These are phyloP conservation scores for Arion vulgaris DNA, from an alignment of 1,140 invertebrate species.

Conservation along the genomic window DNA sequence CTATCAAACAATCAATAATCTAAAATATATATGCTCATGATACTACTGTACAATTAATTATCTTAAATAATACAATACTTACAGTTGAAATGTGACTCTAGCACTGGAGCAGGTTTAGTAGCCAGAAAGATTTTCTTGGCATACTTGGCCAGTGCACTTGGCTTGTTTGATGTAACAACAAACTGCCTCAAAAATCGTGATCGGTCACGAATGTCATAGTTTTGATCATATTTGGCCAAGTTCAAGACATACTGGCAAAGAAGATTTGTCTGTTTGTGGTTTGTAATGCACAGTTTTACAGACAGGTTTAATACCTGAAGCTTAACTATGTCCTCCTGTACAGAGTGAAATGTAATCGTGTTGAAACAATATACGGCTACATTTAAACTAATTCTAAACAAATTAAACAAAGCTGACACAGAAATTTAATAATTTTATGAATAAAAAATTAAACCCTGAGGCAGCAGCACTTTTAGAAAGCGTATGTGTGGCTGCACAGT, in stretches of 20 bases:
- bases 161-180: conserved; percentile 74
- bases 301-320: conserved; percentile 96
- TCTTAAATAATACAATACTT: too few species aligned
- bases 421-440: not conserved
- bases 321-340: conserved; percentile 93
- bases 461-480: too few species aligned
- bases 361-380: not conserved
- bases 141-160: conserved; percentile 77
- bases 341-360: not conserved
- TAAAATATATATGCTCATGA: too few species aligned
- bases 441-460: conserved; percentile 18
- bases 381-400: too few species aligned
- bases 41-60: too few species aligned
- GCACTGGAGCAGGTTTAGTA: conserved; percentile 91
- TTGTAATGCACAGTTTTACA: conserved; percentile 92
- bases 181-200: conserved; percentile 89
- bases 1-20: too few species aligned
- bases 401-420: too few species aligned
- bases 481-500: too few species aligned
- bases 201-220: conserved; percentile 97
- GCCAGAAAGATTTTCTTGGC: conserved; percentile 90
- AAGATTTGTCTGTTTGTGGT: conserved; percentile 87
- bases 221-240: conserved; percentile 96
- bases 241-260: conserved; percentile 96
- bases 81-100: conserved; percentile 82